Evolutionary conservation across 2,888 invertebrate species (phyloP).

Genomic region (Priapulus caudatus): DNA sequence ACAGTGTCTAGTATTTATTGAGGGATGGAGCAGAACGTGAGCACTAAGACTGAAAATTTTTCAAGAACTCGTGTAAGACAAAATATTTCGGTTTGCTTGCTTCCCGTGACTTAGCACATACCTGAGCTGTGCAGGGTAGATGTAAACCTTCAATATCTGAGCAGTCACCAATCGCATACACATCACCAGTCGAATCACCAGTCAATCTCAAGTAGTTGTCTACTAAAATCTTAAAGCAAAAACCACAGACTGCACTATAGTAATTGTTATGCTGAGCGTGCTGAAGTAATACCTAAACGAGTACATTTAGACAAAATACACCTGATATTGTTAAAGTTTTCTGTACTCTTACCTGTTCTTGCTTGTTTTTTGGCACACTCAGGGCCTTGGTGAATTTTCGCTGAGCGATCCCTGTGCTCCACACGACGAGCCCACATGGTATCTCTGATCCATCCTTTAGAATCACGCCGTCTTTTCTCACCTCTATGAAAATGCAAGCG

Average conservation of each 20-base stretch:
- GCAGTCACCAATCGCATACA: constrained; percentile 40
- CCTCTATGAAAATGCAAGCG: constrained; percentile 26
- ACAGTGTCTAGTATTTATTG: too few relatives aligned
- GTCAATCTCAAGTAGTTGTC: constrained; percentile 31
- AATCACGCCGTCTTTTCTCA: constrained; percentile 29
- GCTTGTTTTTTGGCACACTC: constrained; percentile 30
- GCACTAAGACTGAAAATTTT: too few relatives aligned
- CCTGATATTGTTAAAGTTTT: background rate
- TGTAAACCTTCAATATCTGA: constrained; percentile 33
- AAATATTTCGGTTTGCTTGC: background rate
- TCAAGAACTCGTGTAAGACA: background rate
- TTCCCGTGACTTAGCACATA: constrained; percentile 19
- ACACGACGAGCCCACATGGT: constrained; percentile 39
- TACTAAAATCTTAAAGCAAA: constrained; percentile 27
- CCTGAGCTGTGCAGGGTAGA: constrained; percentile 40
- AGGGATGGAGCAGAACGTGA: too few relatives aligned
- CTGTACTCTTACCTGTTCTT: constrained; percentile 32
- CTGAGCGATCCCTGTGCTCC: constrained; percentile 40
- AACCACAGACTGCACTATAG: background rate
- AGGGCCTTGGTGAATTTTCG: constrained; percentile 30
- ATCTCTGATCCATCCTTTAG: constrained; percentile 32
- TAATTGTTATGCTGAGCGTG: background rate
- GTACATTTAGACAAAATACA: background rate
- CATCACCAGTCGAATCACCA: constrained; percentile 26
- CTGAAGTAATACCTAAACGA: constrained; percentile 24